Conservation (phyloP, 2,113 vertebrate genomes). For the Toxostoma redivivum region DNA sequence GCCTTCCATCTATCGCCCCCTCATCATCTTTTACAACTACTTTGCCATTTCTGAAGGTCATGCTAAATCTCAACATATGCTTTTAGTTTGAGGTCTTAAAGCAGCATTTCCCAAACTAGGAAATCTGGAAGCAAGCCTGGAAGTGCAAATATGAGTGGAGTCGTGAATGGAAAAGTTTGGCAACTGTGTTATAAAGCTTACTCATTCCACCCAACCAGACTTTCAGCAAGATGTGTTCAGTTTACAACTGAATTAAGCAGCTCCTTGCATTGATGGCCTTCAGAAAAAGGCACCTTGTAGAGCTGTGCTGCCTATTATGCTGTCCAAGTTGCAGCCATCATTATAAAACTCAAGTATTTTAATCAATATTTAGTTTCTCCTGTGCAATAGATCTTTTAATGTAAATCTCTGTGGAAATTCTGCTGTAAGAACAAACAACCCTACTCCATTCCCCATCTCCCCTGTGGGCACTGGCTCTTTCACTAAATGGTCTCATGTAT, state of each 20-base stretch:
- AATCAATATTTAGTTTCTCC: background rate
- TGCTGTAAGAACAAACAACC: background rate
- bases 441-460: background rate
- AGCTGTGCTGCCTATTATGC: background rate
- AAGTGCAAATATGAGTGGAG: background rate
- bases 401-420: background rate
- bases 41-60: constrained; percentile 24
- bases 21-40: background rate
- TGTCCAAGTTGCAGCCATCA: background rate
- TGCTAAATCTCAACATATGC: constrained; percentile 5
- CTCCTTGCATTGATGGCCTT: background rate
- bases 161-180: constrained; percentile 44
- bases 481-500: background rate
- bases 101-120: background rate
- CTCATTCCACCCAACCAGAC: constrained; percentile 15
- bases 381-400: background rate
- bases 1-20: background rate
- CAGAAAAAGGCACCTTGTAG: background rate
- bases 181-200: constrained; percentile 4
- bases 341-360: background rate
- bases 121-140: constrained; percentile 40
- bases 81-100: constrained; percentile 10
- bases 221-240: background rate
- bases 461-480: background rate
- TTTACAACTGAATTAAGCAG: constrained; percentile 4